Evolutionary conservation across 1,140 invertebrate genomes (phyloP), one percentile per base, ranked within the genome.

Genomic region (Brachionus rotundiformis): DNA sequence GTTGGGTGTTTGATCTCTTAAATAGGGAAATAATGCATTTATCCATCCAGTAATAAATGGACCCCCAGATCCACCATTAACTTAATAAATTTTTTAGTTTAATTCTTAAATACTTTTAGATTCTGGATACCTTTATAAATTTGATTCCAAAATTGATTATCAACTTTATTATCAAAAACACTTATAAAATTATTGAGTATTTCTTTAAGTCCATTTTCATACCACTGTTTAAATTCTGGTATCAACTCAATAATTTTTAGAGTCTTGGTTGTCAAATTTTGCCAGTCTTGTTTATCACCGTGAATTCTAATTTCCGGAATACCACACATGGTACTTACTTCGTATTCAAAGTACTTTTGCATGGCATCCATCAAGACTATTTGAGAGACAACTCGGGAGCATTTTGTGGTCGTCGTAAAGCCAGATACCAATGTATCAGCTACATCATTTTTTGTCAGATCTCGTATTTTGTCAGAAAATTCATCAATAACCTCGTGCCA

Each of bases 331-430:
- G 76, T 79, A 11, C 19, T 13, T 7, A 79, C 1, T 16, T 16
- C 10, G 16, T 79, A 79, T 19, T 79, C 76, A 79, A 79, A 79
- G 13, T 79, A 79, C 29, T 79, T 79, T 13, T 79, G 44, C 76
- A 79, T 79, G 16, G 76, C 76, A 63, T 79, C 76, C 76, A 79
- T 79, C 16, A 79, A n/a, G 4, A 79, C 76, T n/a, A 79, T 54
- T 63, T 79, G 76, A 6, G 76, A 79, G n/a, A 79, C 76, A 39
- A 79, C 47, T 27, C 76, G 44, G 6, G 76, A 49, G 29, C 31
- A 44, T 8, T 54, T 54, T 0, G 44, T 79, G 6, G 76, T 79
- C 16, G 47, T 79, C 7, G 44, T 54, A 54, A 59, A 79, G 39
- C n/a, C 16, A 10, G 76, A 8, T 1, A 63, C 23, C n/a, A 79